A percentile compares a stretch with the other conserved stretches of the same genome.
Conservation (phyloP, 2,797 vertebrate species). For the Danio jaintianensis region DNA sequence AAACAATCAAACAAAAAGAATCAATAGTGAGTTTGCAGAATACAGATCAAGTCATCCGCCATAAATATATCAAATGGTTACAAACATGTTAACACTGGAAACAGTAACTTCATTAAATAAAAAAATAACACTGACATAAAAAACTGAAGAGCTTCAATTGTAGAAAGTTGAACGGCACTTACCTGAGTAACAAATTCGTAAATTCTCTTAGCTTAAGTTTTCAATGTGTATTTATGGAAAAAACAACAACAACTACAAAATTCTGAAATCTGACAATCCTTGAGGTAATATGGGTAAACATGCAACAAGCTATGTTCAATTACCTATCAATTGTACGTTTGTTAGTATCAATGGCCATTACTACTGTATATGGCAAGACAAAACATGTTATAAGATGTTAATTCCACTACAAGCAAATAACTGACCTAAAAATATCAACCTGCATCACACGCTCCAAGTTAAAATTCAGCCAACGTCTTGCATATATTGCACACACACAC, state of each 20-base stretch:
- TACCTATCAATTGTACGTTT: background rate
- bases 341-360: conserved; percentile 17
- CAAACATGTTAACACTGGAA: conserved; percentile 3
- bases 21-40: conserved; percentile 43
- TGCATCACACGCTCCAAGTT: background rate
- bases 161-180: conserved; percentile 67
- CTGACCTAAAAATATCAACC: background rate
- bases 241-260: background rate
- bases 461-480: background rate
- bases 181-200: conserved; percentile 74
- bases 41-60: background rate
- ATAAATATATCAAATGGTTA: conserved; percentile 36
- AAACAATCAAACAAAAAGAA: conserved; percentile 62
- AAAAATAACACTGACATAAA: conserved; percentile 60
- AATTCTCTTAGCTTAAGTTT: conserved; percentile 29
- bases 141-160: conserved; percentile 62
- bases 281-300: conserved; percentile 34
- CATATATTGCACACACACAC: background rate
- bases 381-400: background rate
- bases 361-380: background rate
- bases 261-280: background rate
- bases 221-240: background rate
- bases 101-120: conserved; percentile 68
- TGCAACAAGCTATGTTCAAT: conserved; percentile 22
- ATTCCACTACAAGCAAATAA: conserved; percentile 18